A percentile compares a stretch with the other conserved stretches of the same genome.
phyloP scores from a whole-genome alignment of 2,888 invertebrate species.

The Drosophila neotestacea region DNA sequence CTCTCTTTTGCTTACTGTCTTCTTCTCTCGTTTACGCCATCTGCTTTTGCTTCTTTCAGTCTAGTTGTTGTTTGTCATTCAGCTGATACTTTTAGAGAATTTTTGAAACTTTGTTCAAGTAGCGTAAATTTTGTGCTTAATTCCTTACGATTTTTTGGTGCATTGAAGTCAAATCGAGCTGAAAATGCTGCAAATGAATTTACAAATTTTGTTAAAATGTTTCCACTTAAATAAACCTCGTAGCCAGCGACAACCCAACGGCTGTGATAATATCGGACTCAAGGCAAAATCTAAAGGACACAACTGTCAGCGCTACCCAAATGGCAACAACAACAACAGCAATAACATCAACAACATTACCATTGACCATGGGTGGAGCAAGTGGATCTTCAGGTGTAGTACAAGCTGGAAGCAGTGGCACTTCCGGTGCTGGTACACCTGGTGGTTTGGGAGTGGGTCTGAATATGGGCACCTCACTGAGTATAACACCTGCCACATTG shows the following conservation, averaged over 20 bases:
- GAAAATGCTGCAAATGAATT: conserved; percentile 12
- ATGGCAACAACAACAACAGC: conserved; percentile 81
- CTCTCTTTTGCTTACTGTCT: conserved; percentile 10
- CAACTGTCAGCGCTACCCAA: conserved; percentile 85
- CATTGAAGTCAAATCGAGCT: conserved; percentile 32
- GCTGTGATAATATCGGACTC: conserved; percentile 85
- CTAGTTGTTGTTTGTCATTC: conserved; percentile 52
- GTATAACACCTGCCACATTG: conserved; percentile 72
- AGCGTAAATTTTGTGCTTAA: conserved; percentile 46
- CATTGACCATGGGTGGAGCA: conserved; percentile 61
- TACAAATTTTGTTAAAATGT: conserved; percentile 18
- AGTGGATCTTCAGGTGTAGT: conserved; percentile 43
- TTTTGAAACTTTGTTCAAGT: conserved; percentile 53
- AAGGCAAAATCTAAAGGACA: conserved; percentile 85
- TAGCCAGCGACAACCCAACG: conserved; percentile 84
- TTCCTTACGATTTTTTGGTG: conserved; percentile 36
- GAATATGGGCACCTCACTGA: conserved; percentile 65
- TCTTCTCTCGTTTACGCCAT: conserved; percentile 12
- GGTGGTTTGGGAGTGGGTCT: conserved; percentile 64
- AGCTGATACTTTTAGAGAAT: conserved; percentile 58
- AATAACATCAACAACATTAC: conserved; percentile 72
- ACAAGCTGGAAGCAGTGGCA: conserved; percentile 40
- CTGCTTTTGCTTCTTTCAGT: conserved; percentile 30
- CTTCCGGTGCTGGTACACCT: conserved; percentile 39
- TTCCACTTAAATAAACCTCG: conserved; percentile 3